Percentiles rank a stretch among this genome's conserved stretches.
phyloP scores from a whole-genome alignment of 2,113 vertebrate species.

The Recurvirostra avosetta region DNA sequence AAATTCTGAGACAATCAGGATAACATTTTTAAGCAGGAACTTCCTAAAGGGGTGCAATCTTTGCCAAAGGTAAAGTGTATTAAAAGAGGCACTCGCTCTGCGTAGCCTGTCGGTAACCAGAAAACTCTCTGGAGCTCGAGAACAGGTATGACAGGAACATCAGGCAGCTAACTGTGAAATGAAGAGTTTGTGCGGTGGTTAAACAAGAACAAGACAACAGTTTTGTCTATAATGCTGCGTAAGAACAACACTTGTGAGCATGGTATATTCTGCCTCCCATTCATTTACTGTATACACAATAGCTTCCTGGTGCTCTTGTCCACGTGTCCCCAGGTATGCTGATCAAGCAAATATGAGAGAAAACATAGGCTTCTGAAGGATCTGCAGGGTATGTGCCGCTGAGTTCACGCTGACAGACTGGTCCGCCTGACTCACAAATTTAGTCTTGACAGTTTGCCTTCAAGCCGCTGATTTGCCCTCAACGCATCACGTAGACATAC shows the following conservation, averaged over 20 bases:
- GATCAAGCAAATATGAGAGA: neutral
- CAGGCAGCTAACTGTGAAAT: neutral
- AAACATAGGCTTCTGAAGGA: neutral
- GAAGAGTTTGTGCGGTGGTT: neutral
- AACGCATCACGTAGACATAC: neutral
- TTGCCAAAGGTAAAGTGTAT: neutral
- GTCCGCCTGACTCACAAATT: neutral
- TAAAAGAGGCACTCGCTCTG: neutral
- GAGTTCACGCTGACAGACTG: neutral
- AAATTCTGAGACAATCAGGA: neutral
- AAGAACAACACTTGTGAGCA: neutral
- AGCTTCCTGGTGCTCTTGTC: neutral
- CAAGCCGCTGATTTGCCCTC: neutral
- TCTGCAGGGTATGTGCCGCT: neutral
- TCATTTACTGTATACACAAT: neutral
- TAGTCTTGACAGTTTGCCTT: neutral
- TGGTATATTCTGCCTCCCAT: neutral
- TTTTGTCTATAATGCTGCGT: neutral
- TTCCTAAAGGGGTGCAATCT: neutral
- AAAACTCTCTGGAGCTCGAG: neutral
- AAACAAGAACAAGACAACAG: neutral
- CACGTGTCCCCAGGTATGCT: neutral
- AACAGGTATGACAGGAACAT: neutral
- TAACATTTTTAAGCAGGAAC: neutral
- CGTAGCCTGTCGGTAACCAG: neutral